Percentiles rank a stretch among this genome's conserved stretches.
Evolutionary conservation across 2,888 invertebrate genomes (phyloP).

Genomic region (Laothoe populi): DNA sequence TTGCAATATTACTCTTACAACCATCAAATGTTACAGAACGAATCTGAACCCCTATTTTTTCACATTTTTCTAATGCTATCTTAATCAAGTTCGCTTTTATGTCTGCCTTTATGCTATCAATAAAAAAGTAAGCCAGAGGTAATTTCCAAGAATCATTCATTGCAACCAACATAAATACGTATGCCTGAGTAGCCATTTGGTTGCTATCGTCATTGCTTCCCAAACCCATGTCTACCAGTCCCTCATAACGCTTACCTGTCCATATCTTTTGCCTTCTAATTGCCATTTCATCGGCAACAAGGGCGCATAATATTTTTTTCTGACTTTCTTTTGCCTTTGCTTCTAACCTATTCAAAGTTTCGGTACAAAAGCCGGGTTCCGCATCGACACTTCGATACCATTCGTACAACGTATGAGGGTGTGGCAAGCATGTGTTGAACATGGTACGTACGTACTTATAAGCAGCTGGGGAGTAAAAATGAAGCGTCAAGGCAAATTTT

Average conservation of each 20-base stretch:
- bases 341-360: conserved; percentile 27
- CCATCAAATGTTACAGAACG: conserved; percentile 34
- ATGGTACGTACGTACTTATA: conserved; percentile 31
- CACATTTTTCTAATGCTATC: conserved; percentile 30
- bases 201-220: conserved; percentile 29
- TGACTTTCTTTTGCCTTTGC: conserved; percentile 25
- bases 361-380: conserved; percentile 31
- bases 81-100: conserved; percentile 32
- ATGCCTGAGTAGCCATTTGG: conserved; percentile 35
- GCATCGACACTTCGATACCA: conserved; percentile 33
- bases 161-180: conserved; percentile 35
- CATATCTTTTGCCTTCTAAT: conserved; percentile 38
- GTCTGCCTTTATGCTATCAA: conserved; percentile 30
- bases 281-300: conserved; percentile 38
- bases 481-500: conserved; percentile 30
- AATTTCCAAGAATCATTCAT: conserved; percentile 36
- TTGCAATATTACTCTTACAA: conserved; percentile 31
- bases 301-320: conserved; percentile 15
- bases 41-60: conserved; percentile 29
- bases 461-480: conserved; percentile 31
- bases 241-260: conserved; percentile 35
- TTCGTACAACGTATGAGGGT: conserved; percentile 28
- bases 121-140: conserved; percentile 38
- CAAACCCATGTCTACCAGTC: conserved; percentile 33
- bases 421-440: conserved; percentile 32